Evolutionary conservation across 2,888 invertebrate genomes (phyloP).

Genomic region (Euplexia lucipara): DNA sequence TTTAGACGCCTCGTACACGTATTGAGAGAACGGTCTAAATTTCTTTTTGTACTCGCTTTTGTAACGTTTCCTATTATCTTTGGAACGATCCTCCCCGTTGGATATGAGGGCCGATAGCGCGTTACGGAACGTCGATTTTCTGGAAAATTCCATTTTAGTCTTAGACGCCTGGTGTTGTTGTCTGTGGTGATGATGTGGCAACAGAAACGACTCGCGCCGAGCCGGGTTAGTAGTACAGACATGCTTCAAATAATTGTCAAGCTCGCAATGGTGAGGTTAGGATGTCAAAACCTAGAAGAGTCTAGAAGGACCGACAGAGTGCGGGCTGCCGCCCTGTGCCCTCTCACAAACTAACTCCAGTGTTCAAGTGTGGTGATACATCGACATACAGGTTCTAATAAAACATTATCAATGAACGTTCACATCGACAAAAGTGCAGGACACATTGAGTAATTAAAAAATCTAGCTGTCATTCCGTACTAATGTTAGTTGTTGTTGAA

Average conservation of each 20-base stretch:
- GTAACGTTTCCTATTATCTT: constrained; percentile 92
- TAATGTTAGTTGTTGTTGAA: constrained; percentile 79
- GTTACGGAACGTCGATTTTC: constrained; percentile 91
- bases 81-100: constrained; percentile 92
- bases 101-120: constrained; percentile 91
- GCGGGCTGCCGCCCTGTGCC: constrained; percentile 78
- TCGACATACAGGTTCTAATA: constrained; percentile 89
- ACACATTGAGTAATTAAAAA: constrained; percentile 84
- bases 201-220: constrained; percentile 89
- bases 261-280: constrained; percentile 90
- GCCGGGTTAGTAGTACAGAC: constrained; percentile 88
- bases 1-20: constrained; percentile 94
- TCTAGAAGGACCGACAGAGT: constrained; percentile 83
- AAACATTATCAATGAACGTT: constrained; percentile 85
- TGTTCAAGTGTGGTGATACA: constrained; percentile 89
- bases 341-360: constrained; percentile 74
- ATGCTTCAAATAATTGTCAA: constrained; percentile 90
- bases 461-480: constrained; percentile 89
- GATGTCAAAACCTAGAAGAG: constrained; percentile 87
- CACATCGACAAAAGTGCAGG: constrained; percentile 87
- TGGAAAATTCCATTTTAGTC: constrained; percentile 90
- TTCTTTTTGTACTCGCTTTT: constrained; percentile 96
- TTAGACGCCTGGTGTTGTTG: constrained; percentile 85
- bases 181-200: constrained; percentile 87
- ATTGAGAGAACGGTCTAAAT: constrained; percentile 95